Percentiles rank a stretch among this genome's conserved stretches.
Conservation (phyloP, 2,888 invertebrate species). For the Chloroclysta siterata region DNA sequence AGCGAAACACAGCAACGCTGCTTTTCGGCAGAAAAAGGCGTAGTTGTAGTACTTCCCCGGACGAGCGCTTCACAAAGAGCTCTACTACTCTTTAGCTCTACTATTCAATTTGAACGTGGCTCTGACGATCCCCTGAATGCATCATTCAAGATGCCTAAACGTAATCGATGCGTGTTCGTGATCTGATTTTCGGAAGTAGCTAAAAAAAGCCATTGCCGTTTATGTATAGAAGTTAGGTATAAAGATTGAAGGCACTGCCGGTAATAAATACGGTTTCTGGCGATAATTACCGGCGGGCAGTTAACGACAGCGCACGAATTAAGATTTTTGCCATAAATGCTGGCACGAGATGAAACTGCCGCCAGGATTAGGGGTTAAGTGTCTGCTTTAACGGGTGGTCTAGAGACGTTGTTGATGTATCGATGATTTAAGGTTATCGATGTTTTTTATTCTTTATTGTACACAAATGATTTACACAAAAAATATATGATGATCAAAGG, state of each 20-base stretch:
- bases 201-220: neutral
- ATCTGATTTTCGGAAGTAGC: neutral
- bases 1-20: no score
- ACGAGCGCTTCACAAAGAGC: no score
- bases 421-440: slow-evolving; percentile 9
- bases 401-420: slow-evolving; percentile 57
- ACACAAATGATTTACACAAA: no score
- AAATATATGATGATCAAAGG: no score
- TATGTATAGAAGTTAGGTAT: neutral
- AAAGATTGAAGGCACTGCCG: slow-evolving; percentile 46
- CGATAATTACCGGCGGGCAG: slow-evolving; percentile 82
- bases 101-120: no score
- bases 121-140: no score
- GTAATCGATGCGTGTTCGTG: neutral
- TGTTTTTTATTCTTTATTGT: slow-evolving; percentile 1
- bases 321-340: slow-evolving; percentile 85
- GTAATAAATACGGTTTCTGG: slow-evolving; percentile 78
- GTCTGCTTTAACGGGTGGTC: slow-evolving; percentile 80
- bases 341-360: slow-evolving; percentile 74
- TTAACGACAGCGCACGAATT: slow-evolving; percentile 81
- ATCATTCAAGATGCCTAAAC: no score
- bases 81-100: no score
- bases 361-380: slow-evolving; percentile 84
- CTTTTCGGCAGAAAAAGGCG: no score
- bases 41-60: no score